Evolutionary conservation across 2,797 vertebrate genomes (phyloP).

Genomic region (Sparus aurata): DNA sequence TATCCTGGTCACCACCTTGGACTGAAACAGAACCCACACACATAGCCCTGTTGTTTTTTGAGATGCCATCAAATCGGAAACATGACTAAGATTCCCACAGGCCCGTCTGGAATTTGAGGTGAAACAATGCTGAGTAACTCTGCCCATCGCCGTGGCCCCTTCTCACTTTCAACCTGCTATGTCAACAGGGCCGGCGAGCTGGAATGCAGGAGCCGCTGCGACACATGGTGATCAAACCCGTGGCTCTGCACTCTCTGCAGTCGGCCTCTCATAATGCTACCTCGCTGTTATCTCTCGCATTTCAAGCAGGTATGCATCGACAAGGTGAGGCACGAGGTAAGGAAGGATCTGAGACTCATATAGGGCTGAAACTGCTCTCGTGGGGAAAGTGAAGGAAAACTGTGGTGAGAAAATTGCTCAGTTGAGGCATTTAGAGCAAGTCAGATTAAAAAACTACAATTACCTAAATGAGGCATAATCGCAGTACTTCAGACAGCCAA

Average conservation of each 20-base stretch:
- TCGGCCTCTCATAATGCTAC: slow-evolving; percentile 28
- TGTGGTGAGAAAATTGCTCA: slow-evolving; percentile 17
- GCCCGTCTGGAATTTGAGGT: slow-evolving; percentile 73
- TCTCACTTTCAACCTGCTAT: slow-evolving; percentile 77
- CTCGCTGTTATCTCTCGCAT: background rate
- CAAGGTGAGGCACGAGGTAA: background rate
- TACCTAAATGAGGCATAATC: slow-evolving; percentile 35
- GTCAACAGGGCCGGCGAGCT: slow-evolving; percentile 76
- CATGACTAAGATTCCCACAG: slow-evolving; percentile 68
- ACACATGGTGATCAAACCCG: slow-evolving; percentile 48
- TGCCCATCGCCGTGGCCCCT: slow-evolving; percentile 59
- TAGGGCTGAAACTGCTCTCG: background rate
- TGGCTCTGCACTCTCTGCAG: slow-evolving; percentile 6
- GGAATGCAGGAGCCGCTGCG: slow-evolving; percentile 76
- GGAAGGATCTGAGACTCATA: background rate
- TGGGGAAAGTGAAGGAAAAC: background rate
- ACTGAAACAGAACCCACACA: slow-evolving; percentile 37
- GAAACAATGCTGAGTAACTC: slow-evolving; percentile 69
- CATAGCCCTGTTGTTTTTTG: slow-evolving; percentile 29
- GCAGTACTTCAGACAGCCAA: slow-evolving; percentile 12
- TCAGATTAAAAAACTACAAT: slow-evolving; percentile 19
- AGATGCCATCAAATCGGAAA: slow-evolving; percentile 69
- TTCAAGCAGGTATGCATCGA: slow-evolving; percentile 16
- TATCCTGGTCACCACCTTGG: background rate
- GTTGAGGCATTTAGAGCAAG: slow-evolving; percentile 17